Evolutionary conservation across 2,113 vertebrate genomes (phyloP).

Genomic region (Petroica traversi): DNA sequence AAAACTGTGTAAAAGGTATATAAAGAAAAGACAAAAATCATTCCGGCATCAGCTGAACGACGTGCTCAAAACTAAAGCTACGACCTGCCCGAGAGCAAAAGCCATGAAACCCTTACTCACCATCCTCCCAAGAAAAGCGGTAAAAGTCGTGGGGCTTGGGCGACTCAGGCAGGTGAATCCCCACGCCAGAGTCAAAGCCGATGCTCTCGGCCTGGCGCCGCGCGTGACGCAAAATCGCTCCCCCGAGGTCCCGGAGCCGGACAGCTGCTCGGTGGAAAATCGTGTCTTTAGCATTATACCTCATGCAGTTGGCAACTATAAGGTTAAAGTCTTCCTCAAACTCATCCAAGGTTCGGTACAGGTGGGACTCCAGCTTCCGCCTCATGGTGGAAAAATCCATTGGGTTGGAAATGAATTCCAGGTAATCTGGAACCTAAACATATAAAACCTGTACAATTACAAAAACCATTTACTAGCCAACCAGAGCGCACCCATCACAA

Average conservation of each 20-base stretch:
- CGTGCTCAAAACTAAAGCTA: not conserved
- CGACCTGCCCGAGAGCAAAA: not conserved
- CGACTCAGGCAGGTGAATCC: constrained; percentile 90
- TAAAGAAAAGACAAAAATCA: too few species aligned
- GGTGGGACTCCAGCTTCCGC: constrained; percentile 90
- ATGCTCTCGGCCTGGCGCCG: constrained; percentile 90
- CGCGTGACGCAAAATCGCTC: constrained; percentile 89
- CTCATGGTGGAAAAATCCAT: constrained; percentile 99
- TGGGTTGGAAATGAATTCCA: constrained; percentile 94
- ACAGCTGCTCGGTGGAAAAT: constrained; percentile 93
- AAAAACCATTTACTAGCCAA: constrained; percentile 84
- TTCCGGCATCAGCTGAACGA: too few species aligned
- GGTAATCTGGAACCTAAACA: constrained; percentile 96
- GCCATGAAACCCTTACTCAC: constrained; percentile 65
- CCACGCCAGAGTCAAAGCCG: constrained; percentile 87
- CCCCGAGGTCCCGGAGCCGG: constrained; percentile 89
- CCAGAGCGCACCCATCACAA: constrained; percentile 70
- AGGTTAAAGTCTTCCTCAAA: constrained; percentile 97
- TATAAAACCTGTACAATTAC: constrained; percentile 87
- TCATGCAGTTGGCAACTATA: constrained; percentile 97
- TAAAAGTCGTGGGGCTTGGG: constrained; percentile 92
- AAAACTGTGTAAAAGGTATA: too few species aligned
- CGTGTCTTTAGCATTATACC: constrained; percentile 96
- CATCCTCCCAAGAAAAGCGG: constrained; percentile 95
- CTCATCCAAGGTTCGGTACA: constrained; percentile 88